These are phyloP conservation scores for Molossus alvarezi DNA, from an alignment of 2,797 vertebrate species.

Conservation along the genomic window DNA sequence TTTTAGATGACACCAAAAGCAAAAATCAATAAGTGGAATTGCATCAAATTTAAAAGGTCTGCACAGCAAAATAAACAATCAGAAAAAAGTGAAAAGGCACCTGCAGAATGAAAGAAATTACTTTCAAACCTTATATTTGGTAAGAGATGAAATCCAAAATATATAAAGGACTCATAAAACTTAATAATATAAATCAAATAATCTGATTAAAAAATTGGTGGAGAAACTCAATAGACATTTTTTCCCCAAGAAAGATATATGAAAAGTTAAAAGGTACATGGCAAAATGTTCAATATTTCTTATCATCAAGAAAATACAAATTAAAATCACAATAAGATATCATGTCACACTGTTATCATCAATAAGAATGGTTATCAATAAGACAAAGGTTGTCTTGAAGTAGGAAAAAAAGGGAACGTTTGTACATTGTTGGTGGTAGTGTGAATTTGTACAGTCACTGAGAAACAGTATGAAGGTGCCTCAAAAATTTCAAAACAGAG, in stretches of 20 bases:
- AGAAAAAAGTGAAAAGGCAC: background rate
- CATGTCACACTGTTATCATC: background rate
- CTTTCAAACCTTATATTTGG: background rate
- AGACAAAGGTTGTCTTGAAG: no score
- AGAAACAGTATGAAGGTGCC: background rate
- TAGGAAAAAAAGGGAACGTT: no score
- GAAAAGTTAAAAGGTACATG: background rate
- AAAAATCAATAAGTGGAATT: background rate
- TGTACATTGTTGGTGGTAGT: background rate
- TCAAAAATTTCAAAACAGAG: background rate
- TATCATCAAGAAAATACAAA: background rate
- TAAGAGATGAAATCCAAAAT: background rate
- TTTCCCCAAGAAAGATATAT: background rate
- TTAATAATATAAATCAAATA: background rate
- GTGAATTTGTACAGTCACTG: background rate
- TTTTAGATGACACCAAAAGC: slow-evolving; percentile 1
- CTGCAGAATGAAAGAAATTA: background rate
- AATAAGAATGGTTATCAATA: background rate
- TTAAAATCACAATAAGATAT: background rate
- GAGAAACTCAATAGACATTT: background rate
- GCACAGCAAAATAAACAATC: background rate
- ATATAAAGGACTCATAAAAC: background rate
- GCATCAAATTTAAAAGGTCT: background rate
- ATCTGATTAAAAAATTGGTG: background rate
- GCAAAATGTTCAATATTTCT: background rate